A percentile compares a stretch with the other conserved stretches of the same genome.
These are phyloP conservation scores for Agelastica alni DNA, from an alignment of 2,888 invertebrate genomes.

Conservation along the genomic window DNA sequence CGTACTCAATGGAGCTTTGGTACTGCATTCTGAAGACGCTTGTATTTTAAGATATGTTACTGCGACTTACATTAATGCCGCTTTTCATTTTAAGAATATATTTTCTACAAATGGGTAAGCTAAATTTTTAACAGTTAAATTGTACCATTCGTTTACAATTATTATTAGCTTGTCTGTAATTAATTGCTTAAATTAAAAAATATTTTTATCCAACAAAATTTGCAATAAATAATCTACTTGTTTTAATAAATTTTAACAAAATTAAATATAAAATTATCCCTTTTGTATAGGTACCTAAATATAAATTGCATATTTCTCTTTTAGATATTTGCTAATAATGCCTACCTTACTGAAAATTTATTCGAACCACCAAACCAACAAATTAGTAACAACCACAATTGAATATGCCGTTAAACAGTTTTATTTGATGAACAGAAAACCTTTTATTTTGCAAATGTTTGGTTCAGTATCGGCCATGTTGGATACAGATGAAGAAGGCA, in stretches of 20 bases:
- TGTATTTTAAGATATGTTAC: slow-evolving; percentile 93
- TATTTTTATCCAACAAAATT: no score
- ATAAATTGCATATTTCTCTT: no score
- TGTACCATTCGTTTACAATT: no score
- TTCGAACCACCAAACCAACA: slow-evolving; percentile 97
- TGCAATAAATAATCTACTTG: no score
- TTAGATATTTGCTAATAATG: slow-evolving; percentile 92
- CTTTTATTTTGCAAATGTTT: slow-evolving; percentile 98
- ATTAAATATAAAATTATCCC: no score
- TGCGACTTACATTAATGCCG: slow-evolving; percentile 96
- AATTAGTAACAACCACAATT: slow-evolving; percentile 90
- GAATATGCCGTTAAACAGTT: slow-evolving; percentile 99
- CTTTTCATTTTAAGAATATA: slow-evolving; percentile 97
- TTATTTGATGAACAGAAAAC: slow-evolving; percentile 96
- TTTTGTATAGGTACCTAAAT: no score
- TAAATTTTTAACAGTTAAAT: slow-evolving; percentile 25
- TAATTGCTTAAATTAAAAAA: no score
- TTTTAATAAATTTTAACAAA: no score
- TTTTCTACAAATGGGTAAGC: slow-evolving; percentile 94
- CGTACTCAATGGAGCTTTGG: slow-evolving; percentile 94
- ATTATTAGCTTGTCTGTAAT: no score
- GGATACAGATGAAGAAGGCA: slow-evolving; percentile 86
- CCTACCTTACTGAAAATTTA: slow-evolving; percentile 96
- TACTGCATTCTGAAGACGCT: slow-evolving; percentile 96
- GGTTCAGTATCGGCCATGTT: slow-evolving; percentile 96